These are phyloP conservation scores for Brachionus rubens DNA, from an alignment of 1,140 invertebrate genomes.

Conservation along the genomic window DNA sequence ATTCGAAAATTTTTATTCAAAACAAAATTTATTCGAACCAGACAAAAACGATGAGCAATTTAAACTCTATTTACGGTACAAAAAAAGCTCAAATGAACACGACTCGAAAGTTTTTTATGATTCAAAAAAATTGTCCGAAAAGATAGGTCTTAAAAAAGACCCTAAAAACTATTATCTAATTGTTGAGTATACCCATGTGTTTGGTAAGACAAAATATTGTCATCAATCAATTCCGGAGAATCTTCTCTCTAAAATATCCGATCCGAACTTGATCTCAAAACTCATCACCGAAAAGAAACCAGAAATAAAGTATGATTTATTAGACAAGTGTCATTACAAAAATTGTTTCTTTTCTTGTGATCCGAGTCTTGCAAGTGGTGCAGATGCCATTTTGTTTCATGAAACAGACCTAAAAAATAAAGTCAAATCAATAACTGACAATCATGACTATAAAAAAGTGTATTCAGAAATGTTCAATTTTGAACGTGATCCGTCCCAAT, in stretches of 20 bases:
- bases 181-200: background rate
- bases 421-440: background rate
- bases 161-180: background rate
- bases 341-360: slow-evolving; percentile 42
- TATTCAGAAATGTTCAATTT: background rate
- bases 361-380: background rate
- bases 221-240: background rate
- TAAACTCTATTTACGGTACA: background rate
- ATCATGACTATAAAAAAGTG: background rate
- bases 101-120: background rate
- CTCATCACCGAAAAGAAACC: background rate
- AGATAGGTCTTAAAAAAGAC: background rate
- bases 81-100: background rate
- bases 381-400: slow-evolving; percentile 35
- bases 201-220: background rate
- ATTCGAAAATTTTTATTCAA: too few species aligned
- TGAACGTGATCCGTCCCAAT: background rate
- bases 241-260: background rate
- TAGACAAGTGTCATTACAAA: slow-evolving; percentile 30
- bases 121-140: background rate
- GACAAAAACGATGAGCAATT: background rate
- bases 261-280: background rate
- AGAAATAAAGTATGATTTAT: background rate
- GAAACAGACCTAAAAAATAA: background rate
- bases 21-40: background rate